These are phyloP conservation scores for Choreutis nemorana DNA, from an alignment of 2,888 invertebrate species.

Conservation along the genomic window DNA sequence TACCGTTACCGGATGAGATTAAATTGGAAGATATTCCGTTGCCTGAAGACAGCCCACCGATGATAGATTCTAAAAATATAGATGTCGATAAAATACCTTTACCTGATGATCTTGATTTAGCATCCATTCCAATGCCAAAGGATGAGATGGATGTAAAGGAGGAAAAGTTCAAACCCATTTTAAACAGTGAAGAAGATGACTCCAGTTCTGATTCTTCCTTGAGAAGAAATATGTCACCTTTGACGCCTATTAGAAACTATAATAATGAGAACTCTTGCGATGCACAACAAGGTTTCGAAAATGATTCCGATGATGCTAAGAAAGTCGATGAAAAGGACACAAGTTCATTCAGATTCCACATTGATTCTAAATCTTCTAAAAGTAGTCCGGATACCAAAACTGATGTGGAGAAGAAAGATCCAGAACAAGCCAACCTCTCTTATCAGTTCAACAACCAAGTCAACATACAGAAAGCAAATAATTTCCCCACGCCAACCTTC, in stretches of 20 bases:
- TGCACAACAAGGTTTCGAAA: slow-evolving; percentile 54
- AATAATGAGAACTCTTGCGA: slow-evolving; percentile 58
- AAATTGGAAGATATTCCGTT: slow-evolving; percentile 37
- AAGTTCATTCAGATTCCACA: slow-evolving; percentile 44
- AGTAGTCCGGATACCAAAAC: slow-evolving; percentile 26
- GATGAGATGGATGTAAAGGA: slow-evolving; percentile 31
- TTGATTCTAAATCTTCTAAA: slow-evolving; percentile 41
- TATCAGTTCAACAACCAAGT: slow-evolving; percentile 48
- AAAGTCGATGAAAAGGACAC: slow-evolving; percentile 32
- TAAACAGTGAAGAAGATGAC: slow-evolving; percentile 40
- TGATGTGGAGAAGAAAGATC: slow-evolving; percentile 32
- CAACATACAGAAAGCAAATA: slow-evolving; percentile 44
- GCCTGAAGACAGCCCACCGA: slow-evolving; percentile 56
- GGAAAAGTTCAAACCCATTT: slow-evolving; percentile 35
- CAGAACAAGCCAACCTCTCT: slow-evolving; percentile 26
- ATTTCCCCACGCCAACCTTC: slow-evolving; percentile 42
- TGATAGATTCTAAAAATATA: slow-evolving; percentile 23
- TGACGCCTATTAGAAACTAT: slow-evolving; percentile 54
- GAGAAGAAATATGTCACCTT: slow-evolving; percentile 52
- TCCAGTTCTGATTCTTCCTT: slow-evolving; percentile 52
- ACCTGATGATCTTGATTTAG: slow-evolving; percentile 29
- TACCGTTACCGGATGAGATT: slow-evolving; percentile 42
- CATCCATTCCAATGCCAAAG: slow-evolving; percentile 35
- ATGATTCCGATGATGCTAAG: slow-evolving; percentile 28
- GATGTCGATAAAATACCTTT: slow-evolving; percentile 40